These are phyloP conservation scores for Empis stercorea DNA, from an alignment of 2,888 invertebrate genomes.

Conservation along the genomic window DNA sequence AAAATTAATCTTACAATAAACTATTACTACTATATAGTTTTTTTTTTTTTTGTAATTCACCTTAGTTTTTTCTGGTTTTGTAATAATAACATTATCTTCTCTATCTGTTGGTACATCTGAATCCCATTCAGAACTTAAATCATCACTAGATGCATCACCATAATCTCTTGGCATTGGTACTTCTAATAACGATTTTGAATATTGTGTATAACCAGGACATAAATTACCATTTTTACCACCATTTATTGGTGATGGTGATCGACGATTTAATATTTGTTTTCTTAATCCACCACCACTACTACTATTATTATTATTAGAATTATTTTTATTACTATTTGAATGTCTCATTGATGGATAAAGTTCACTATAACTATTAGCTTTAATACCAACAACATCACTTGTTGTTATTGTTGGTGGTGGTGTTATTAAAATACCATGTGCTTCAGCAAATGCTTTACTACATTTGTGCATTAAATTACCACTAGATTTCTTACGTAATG, in stretches of 20 bases:
- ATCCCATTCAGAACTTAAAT: conserved; percentile 85
- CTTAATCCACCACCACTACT: conserved; percentile 16
- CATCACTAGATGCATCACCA: conserved; percentile 82
- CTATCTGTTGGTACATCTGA: conserved; percentile 50
- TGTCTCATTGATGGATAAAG: not conserved
- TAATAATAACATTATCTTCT: conserved; percentile 10
- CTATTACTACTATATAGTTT: too few species aligned
- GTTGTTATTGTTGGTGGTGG: conserved; percentile 4
- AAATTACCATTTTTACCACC: conserved; percentile 22
- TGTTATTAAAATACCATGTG: conserved; percentile 30
- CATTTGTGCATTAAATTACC: conserved; percentile 31
- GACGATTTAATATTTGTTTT: conserved; percentile 36
- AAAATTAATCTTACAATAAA: too few species aligned
- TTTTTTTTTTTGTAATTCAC: conserved; percentile 8
- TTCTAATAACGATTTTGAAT: conserved; percentile 60
- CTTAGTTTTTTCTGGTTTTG: conserved; percentile 15
- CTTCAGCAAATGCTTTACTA: conserved; percentile 34
- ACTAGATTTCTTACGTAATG: conserved; percentile 29
- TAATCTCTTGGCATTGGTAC: conserved; percentile 68
- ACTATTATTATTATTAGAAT: not conserved
- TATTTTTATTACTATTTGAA: not conserved
- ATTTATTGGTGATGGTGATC: conserved; percentile 38
- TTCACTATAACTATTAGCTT: not conserved
- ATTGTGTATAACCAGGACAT: conserved; percentile 63
- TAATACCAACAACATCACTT: too few species aligned